phyloP scores from a whole-genome alignment of 2,888 invertebrate species.

The Leptinotarsa tumamoca region DNA sequence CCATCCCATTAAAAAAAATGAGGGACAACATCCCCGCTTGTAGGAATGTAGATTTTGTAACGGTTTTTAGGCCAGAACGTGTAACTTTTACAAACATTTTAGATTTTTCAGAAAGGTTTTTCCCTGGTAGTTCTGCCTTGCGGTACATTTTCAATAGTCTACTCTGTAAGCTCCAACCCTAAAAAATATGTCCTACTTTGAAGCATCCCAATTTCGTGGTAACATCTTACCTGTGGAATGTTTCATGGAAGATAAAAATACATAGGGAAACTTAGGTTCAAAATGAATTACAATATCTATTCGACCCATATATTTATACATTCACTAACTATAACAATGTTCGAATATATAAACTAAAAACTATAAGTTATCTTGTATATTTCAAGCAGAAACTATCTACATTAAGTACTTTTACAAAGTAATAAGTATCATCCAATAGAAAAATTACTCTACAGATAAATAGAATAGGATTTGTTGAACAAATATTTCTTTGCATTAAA shows the following conservation, averaged over 20 bases:
- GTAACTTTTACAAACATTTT: no score
- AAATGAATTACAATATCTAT: constrained; percentile 47
- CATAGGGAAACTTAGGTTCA: constrained; percentile 37
- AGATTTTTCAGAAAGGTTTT: no score
- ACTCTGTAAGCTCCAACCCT: no score
- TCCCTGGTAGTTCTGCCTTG: no score
- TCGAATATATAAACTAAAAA: constrained; percentile 42
- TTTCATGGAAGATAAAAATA: background rate
- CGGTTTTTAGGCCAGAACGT: no score
- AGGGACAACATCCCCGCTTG: no score
- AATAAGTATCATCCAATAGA: background rate
- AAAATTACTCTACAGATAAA: background rate
- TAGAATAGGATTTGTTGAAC: background rate
- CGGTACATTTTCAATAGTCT: no score
- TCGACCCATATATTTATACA: constrained; percentile 50
- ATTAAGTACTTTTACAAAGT: constrained; percentile 1
- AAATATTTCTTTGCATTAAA: background rate
- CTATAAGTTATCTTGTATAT: constrained; percentile 20
- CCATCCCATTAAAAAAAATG: no score
- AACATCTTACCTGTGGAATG: background rate
- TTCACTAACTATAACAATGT: constrained; percentile 46
- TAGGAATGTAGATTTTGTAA: no score
- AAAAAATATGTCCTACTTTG: background rate
- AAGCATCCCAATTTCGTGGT: background rate
- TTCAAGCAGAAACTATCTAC: background rate